Percentiles rank a stretch among this genome's conserved stretches.
Conservation (phyloP, 2,113 vertebrate species). For the Myrmecobius fasciatus region DNA sequence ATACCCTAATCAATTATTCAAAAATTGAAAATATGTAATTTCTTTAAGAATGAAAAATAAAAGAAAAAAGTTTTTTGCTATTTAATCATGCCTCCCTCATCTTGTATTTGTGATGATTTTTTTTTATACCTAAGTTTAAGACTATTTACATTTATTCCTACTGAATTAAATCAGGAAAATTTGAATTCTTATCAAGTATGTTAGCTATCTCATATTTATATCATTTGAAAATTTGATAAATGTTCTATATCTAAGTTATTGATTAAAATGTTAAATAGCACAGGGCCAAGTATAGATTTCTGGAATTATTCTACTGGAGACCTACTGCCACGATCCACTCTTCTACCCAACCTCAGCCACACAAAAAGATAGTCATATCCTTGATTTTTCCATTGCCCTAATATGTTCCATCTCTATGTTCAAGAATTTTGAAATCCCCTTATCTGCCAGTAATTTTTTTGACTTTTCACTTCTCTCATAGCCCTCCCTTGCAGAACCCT, state of each 20-base stretch:
- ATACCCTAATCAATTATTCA: too few relatives aligned
- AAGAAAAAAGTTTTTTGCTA: neutral
- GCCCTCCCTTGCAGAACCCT: neutral
- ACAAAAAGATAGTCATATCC: neutral
- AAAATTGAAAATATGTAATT: too few relatives aligned
- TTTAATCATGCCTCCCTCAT: neutral
- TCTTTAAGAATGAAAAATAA: too few relatives aligned
- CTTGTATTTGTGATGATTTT: neutral
- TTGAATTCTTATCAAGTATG: neutral
- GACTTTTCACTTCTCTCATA: neutral
- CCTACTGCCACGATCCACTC: neutral
- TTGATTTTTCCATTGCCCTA: neutral
- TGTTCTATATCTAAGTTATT: neutral
- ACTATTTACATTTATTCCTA: neutral
- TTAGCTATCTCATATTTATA: neutral
- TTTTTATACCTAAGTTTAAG: neutral
- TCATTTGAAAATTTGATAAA: neutral
- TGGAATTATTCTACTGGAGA: neutral
- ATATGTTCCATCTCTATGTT: neutral
- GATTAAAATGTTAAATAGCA: neutral
- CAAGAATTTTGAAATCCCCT: neutral
- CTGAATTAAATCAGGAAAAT: neutral
- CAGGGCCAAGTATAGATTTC: neutral
- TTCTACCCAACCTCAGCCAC: neutral
- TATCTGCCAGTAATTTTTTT: neutral